phyloP scores from a whole-genome alignment of 2,797 vertebrate species.

The Leptatherina wallacei region DNA sequence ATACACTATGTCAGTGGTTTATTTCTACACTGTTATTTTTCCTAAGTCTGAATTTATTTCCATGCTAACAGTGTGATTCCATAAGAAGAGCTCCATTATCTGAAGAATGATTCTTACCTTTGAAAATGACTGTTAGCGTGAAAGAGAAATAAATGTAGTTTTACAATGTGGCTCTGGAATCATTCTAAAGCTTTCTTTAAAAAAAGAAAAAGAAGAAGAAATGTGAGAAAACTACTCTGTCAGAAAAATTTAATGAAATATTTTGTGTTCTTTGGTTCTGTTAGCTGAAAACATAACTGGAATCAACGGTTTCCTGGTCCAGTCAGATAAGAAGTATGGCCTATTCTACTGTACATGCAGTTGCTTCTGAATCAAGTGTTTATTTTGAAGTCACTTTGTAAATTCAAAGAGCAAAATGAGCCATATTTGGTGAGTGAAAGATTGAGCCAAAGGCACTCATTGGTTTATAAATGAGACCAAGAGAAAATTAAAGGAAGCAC shows the following conservation, averaged over 20 bases:
- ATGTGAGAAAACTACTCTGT: neutral
- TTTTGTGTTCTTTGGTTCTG: neutral
- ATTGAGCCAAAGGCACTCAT: slow-evolving; percentile 44
- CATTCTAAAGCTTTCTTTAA: slow-evolving; percentile 32
- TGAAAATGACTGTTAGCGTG: slow-evolving; percentile 73
- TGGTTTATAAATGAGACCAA: slow-evolving; percentile 30
- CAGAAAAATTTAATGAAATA: neutral
- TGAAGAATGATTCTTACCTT: slow-evolving; percentile 69
- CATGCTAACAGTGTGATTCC: slow-evolving; percentile 5
- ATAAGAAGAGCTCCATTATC: slow-evolving; percentile 30
- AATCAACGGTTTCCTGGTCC: slow-evolving; percentile 2
- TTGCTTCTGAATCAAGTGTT: slow-evolving; percentile 24
- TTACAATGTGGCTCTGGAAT: slow-evolving; percentile 49
- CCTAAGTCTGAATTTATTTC: no score
- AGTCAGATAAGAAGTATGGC: neutral
- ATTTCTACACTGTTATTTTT: no score
- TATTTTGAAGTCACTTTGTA: slow-evolving; percentile 38
- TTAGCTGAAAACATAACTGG: neutral
- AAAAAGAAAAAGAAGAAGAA: slow-evolving; percentile 4
- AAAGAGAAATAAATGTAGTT: slow-evolving; percentile 75
- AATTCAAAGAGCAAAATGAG: slow-evolving; percentile 39
- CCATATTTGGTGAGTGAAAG: slow-evolving; percentile 42
- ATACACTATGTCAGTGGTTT: neutral
- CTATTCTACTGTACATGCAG: neutral
- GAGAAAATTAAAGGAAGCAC: slow-evolving; percentile 45